These are phyloP conservation scores for Tineola bisselliella DNA, from an alignment of 2,888 invertebrate genomes.

Conservation along the genomic window DNA sequence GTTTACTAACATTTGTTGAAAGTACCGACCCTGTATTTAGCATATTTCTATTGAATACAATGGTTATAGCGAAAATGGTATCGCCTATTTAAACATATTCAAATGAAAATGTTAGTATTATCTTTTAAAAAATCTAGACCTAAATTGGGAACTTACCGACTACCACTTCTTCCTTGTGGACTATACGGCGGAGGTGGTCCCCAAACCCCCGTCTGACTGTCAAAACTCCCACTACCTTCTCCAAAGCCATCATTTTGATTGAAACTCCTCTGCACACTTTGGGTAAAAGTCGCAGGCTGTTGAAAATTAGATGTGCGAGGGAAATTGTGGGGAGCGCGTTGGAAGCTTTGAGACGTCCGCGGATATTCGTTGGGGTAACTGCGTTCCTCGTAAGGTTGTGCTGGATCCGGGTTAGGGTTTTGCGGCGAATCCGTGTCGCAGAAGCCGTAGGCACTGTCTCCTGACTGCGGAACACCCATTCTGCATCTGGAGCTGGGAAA, in stretches of 20 bases:
- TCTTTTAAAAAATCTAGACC: no score
- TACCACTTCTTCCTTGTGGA: conserved; percentile 71
- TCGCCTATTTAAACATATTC: no score
- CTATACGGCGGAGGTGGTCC: conserved; percentile 91
- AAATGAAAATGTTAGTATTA: no score
- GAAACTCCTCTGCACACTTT: conserved; percentile 20
- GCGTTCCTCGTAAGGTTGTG: conserved; percentile 30
- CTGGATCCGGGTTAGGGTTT: conserved; percentile 25
- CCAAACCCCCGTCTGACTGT: conserved; percentile 73
- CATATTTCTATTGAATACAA: no score
- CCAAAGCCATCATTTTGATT: conserved; percentile 23
- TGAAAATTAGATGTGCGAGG: conserved; percentile 5
- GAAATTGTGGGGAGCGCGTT: conserved; percentile 17
- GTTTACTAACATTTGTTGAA: no score
- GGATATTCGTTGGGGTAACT: conserved; percentile 30
- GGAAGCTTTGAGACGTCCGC: conserved; percentile 23
- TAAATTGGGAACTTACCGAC: conserved; percentile 30
- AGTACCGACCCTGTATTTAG: no score
- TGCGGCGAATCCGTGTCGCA: conserved; percentile 49
- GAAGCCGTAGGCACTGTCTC: conserved; percentile 85
- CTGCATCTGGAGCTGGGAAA: conserved; percentile 68
- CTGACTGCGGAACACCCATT: conserved; percentile 74
- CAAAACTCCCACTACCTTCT: conserved; percentile 65
- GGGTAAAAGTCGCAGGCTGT: conserved; percentile 22
- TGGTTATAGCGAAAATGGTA: no score